phyloP scores from a whole-genome alignment of 2,797 vertebrate species.

The Oreochromis grahami region DNA sequence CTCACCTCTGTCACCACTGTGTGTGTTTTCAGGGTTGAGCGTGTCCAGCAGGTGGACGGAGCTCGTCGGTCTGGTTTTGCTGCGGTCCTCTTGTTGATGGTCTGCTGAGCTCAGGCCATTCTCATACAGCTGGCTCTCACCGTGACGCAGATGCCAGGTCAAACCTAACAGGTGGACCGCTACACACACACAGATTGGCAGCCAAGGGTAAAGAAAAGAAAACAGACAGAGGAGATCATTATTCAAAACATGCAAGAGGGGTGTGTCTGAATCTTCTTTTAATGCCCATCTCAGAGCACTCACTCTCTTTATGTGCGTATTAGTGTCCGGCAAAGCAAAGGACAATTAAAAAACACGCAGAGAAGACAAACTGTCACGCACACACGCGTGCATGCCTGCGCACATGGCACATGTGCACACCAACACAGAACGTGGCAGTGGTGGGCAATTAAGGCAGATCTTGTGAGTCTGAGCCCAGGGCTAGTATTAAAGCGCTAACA shows the following conservation, averaged over 20 bases:
- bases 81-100: constrained; percentile 80
- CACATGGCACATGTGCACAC: neutral
- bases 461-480: constrained; percentile 68
- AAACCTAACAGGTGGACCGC: constrained; percentile 96
- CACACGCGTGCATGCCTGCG: neutral
- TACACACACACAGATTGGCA: constrained; percentile 43
- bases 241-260: constrained; percentile 42
- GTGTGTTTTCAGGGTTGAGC: constrained; percentile 81
- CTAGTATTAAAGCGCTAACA: constrained; percentile 72
- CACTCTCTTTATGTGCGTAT: constrained; percentile 60
- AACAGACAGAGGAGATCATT: constrained; percentile 43
- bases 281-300: constrained; percentile 51
- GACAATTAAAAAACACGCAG: constrained; percentile 50
- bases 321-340: constrained; percentile 44
- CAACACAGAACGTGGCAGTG: constrained; percentile 49
- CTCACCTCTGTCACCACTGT: constrained; percentile 78
- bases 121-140: constrained; percentile 92
- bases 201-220: neutral
- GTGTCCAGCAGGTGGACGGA: constrained; percentile 87
- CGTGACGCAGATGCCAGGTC: constrained; percentile 94
- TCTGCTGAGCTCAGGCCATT: constrained; percentile 89
- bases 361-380: neutral
- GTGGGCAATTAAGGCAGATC: constrained; percentile 75
- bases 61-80: constrained; percentile 74
- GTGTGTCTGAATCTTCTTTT: constrained; percentile 51